Evolutionary conservation across 2,888 invertebrate genomes (phyloP), one percentile per base, ranked within the genome.

Genomic region (Luperina nickerlii): DNA sequence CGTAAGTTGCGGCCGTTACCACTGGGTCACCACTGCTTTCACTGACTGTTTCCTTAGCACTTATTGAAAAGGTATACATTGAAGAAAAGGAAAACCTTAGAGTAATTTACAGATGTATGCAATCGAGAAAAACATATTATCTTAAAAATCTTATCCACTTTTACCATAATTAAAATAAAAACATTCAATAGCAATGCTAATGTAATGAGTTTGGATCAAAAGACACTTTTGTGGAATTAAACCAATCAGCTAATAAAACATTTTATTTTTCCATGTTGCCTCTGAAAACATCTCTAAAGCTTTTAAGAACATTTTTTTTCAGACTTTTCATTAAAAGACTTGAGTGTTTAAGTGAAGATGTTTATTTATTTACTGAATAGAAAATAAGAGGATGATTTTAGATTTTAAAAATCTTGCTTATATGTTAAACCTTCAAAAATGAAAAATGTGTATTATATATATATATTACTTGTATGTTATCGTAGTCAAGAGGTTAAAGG

Each of bases 171-270:
- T 86, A 82, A 75, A 85, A 70, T 70, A 24, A 71, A 77, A 42
- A 42, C 62, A 32, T 76, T 75, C 66, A 66, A 80, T 77, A 66
- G 73, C 75, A 57, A 42, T 27, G 42, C 78, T 88, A 86, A 88
- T 87, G 87, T 48, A 78, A 79, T 79, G 82, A 86, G 78, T 78
- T 81, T 69, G 27, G 27, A 57, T 81, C 54, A 80, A 81, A 79
- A 88, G 73, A 85, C 84, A 87, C 71, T 73, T 84, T 81, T 74
- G 60, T 68, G 72, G 75, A 81, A 84, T 85, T 79, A 78, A 86
- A 78, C 57, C 82, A 87, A 86, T 88, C 82, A 75, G 81, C 74
- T 88, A 80, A 88, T 81, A 80, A 81, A 78, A 78, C 77, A 76
- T 62, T 81, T 60, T 62, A 38, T 81, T 78, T 81, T 51, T 68